These are phyloP conservation scores for Lycocerus yunnanus DNA, from an alignment of 2,888 invertebrate species.

Conservation along the genomic window DNA sequence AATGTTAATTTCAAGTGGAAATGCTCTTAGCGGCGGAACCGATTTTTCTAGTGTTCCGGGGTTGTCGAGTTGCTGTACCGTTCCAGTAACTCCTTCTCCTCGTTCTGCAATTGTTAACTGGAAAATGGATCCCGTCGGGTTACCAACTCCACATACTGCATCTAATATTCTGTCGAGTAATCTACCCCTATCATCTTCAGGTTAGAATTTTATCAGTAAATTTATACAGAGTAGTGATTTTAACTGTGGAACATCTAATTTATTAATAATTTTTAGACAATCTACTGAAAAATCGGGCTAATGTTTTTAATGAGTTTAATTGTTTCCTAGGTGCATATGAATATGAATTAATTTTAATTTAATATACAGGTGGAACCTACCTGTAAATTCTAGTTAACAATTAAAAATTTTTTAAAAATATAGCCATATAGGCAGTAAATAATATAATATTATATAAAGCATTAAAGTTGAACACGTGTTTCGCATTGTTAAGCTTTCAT, in stretches of 20 bases:
- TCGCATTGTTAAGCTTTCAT: background rate
- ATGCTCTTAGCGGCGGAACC: slow-evolving; percentile 61
- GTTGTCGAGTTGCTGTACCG: slow-evolving; percentile 53
- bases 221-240: background rate
- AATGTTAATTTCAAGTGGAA: slow-evolving; percentile 70
- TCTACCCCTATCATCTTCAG: slow-evolving; percentile 65
- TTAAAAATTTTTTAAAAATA: background rate
- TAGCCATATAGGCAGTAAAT: too few species aligned
- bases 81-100: slow-evolving; percentile 62
- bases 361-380: too few species aligned
- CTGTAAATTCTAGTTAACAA: too few species aligned
- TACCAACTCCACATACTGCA: slow-evolving; percentile 60
- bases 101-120: slow-evolving; percentile 55
- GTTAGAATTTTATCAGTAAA: slow-evolving; percentile 44
- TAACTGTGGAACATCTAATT: too few species aligned
- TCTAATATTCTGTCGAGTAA: slow-evolving; percentile 55
- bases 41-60: slow-evolving; percentile 55
- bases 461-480: background rate
- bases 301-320: too few species aligned
- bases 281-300: too few species aligned
- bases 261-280: too few species aligned
- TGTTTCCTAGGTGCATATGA: too few species aligned
- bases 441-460: background rate
- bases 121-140: slow-evolving; percentile 68
- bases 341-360: too few species aligned